phyloP scores from a whole-genome alignment of 2,113 vertebrate genomes.

The Dipodomys stephensi region DNA sequence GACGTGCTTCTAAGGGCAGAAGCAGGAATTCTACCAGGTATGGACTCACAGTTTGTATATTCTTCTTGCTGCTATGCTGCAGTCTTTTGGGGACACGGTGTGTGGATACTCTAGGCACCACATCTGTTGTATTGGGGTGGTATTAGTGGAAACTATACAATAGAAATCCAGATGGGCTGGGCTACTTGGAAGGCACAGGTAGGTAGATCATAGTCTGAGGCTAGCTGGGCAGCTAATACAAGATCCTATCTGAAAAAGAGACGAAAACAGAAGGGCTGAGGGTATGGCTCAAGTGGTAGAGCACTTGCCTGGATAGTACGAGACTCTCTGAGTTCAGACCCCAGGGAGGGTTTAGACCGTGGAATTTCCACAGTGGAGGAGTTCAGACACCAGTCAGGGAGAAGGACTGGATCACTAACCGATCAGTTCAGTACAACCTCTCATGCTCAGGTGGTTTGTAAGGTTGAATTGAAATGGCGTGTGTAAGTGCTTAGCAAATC shows the following conservation, averaged over 20 bases:
- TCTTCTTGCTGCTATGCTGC: not conserved
- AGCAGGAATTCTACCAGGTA: not conserved
- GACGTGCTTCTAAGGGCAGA: not conserved
- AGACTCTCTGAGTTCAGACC: no score
- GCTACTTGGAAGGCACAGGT: no score
- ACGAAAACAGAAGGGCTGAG: no score
- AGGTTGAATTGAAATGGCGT: not conserved
- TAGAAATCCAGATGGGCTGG: not conserved
- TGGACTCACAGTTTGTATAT: not conserved
- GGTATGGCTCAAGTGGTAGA: no score
- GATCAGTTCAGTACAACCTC: not conserved
- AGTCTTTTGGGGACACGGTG: not conserved
- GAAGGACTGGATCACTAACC: not conserved
- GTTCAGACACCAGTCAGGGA: not conserved
- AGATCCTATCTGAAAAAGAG: no score
- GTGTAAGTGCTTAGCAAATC: not conserved
- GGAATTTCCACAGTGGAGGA: not conserved
- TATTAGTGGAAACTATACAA: not conserved
- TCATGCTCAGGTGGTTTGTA: not conserved
- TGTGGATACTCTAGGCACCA: no score
- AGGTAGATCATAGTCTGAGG: no score
- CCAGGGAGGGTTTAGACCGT: not conserved
- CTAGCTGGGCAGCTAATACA: no score
- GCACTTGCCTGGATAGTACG: no score
- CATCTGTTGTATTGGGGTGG: rapidly evolving